Evolutionary conservation across 2,113 vertebrate genomes (phyloP).

Genomic region (Trogon melanurus): DNA sequence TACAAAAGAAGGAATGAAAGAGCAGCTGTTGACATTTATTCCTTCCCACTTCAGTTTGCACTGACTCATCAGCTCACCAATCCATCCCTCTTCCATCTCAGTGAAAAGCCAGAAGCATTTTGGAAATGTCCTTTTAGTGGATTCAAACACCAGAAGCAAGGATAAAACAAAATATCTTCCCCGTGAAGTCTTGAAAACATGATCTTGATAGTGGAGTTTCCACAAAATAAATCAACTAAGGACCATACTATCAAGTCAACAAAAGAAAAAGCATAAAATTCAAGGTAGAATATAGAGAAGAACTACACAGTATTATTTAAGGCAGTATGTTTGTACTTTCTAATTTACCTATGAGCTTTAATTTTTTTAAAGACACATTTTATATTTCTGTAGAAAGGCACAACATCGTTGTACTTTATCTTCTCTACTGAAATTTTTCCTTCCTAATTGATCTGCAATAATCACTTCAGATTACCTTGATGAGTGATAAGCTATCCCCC

Average conservation of each 20-base stretch:
- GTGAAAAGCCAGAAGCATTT: not conserved
- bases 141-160: not conserved
- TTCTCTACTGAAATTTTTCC: not conserved
- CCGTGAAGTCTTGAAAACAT: not conserved
- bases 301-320: not conserved
- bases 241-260: not conserved
- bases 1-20: not conserved
- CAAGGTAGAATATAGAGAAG: not conserved
- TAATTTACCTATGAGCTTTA: not conserved
- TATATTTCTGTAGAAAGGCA: not conserved
- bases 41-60: not conserved
- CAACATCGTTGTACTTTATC: not conserved
- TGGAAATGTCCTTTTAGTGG: not conserved
- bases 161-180: not conserved
- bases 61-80: not conserved
- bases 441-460: not conserved
- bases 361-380: not conserved
- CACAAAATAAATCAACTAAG: not conserved
- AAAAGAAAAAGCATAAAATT: not conserved
- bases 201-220: not conserved
- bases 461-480: not conserved
- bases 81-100: not conserved
- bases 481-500: not conserved
- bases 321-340: not conserved
- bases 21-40: not conserved